phyloP scores from a whole-genome alignment of 2,888 invertebrate species.

The Alentia gelatinosa region DNA sequence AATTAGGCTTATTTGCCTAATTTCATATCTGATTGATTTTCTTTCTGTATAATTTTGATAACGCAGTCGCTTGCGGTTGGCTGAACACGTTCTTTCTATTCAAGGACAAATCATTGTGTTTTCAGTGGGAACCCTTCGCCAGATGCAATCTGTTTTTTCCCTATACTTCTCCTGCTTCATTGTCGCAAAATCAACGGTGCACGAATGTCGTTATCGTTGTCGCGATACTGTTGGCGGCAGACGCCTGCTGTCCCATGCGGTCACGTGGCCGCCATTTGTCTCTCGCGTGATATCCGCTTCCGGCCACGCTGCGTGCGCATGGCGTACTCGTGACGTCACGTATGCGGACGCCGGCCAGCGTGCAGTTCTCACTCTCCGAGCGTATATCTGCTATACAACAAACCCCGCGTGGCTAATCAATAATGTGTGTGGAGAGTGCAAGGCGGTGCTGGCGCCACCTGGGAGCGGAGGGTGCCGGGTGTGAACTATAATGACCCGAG shows the following conservation, averaged over 20 bases:
- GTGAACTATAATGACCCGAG: background rate
- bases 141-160: background rate
- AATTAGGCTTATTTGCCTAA: no score
- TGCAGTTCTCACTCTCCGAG: background rate
- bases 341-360: background rate
- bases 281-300: background rate
- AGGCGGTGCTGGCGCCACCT: background rate
- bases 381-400: background rate
- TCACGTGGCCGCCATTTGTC: background rate
- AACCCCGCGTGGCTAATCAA: background rate
- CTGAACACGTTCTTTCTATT: background rate
- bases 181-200: background rate
- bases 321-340: background rate
- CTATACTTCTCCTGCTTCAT: background rate
- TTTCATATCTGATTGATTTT: no score
- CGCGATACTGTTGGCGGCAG: background rate
- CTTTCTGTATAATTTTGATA: no score
- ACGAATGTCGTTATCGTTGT: background rate
- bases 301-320: background rate
- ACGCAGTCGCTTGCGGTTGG: background rate
- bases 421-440: background rate
- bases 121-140: conserved; percentile 1
- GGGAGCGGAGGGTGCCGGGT: background rate
- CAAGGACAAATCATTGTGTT: background rate
- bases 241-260: background rate